Evolutionary conservation across 2,797 vertebrate genomes (phyloP).

Genomic region (Danio albolineatus): DNA sequence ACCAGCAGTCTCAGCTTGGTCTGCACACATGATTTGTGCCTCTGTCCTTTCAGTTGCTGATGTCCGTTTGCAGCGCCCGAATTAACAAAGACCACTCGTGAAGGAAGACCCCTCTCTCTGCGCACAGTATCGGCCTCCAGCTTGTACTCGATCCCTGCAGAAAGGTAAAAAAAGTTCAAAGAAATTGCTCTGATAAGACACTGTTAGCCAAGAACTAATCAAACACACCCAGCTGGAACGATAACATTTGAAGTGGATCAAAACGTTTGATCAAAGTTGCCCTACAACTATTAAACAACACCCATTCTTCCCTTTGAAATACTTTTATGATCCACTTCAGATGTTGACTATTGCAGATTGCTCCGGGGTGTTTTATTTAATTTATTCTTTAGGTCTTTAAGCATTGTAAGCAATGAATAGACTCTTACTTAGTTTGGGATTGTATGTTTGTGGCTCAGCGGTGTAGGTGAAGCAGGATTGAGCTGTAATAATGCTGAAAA

Average conservation of each 20-base stretch:
- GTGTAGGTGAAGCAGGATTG: constrained; percentile 87
- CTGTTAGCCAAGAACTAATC: constrained; percentile 1
- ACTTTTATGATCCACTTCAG: too few species aligned
- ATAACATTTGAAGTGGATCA: too few species aligned
- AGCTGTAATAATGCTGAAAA: constrained; percentile 77
- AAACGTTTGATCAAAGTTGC: too few species aligned
- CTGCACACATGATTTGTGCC: constrained; percentile 74
- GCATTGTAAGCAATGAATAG: background rate
- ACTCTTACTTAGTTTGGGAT: constrained; percentile 86
- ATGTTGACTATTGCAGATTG: constrained; percentile 9
- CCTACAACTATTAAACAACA: too few species aligned
- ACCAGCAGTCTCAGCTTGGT: constrained; percentile 82
- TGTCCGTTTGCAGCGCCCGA: constrained; percentile 62
- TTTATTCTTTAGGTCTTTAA: background rate
- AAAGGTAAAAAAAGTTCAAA: constrained; percentile 26
- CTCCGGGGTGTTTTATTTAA: background rate
- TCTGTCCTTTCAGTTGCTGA: constrained; percentile 77
- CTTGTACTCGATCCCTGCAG: constrained; percentile 79
- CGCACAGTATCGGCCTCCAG: constrained; percentile 83
- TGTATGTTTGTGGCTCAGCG: constrained; percentile 79
- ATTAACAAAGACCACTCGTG: constrained; percentile 78
- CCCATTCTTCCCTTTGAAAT: too few species aligned
- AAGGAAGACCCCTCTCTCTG: constrained; percentile 73
- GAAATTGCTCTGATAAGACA: background rate
- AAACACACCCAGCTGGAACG: constrained; percentile 24